Conservation (phyloP, 2,888 invertebrate species). For the Campoplex nolae region DNA sequence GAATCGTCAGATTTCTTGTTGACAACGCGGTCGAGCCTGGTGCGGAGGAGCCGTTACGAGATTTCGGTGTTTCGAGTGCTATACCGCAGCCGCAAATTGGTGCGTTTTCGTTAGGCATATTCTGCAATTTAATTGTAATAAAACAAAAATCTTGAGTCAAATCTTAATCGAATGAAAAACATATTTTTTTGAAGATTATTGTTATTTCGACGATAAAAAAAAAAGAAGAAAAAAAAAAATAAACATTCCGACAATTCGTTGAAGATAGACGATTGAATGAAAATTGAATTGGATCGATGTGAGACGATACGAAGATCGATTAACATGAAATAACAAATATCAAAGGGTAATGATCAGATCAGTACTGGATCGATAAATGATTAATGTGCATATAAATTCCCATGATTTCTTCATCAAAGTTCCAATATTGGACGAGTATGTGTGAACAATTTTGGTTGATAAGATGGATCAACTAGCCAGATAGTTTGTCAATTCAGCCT, state of each 20-base stretch:
- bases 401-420: neutral
- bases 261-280: neutral
- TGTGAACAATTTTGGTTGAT: neutral
- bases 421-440: neutral
- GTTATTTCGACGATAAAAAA: no score
- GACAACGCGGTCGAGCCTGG: conserved; percentile 70
- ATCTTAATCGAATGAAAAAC: neutral
- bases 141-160: neutral
- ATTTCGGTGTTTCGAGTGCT: conserved; percentile 77
- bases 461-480: neutral
- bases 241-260: neutral
- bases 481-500: neutral
- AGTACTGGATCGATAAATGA: neutral
- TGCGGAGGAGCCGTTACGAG: conserved; percentile 73
- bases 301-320: neutral
- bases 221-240: neutral
- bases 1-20: conserved; percentile 75
- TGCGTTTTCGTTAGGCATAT: conserved; percentile 81
- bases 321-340: neutral
- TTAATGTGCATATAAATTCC: neutral
- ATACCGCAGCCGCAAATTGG: conserved; percentile 80
- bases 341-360: neutral
- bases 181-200: neutral
- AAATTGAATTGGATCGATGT: neutral
- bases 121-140: conserved; percentile 60